Evolutionary conservation across 2,113 vertebrate species (phyloP).

Genomic region (Pantherophis guttatus): DNA sequence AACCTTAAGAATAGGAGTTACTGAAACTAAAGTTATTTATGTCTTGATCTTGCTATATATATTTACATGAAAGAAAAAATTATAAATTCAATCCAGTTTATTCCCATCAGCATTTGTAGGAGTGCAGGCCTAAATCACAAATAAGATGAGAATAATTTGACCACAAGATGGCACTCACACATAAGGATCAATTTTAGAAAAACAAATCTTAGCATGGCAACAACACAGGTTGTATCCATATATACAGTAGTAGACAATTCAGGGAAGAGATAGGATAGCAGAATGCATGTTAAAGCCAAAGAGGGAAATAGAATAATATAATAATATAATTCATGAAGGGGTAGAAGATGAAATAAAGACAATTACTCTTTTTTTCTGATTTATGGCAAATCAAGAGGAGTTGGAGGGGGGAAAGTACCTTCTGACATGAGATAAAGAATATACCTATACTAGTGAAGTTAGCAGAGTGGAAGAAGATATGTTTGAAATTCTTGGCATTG

Average conservation of each 20-base stretch:
- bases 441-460: background rate
- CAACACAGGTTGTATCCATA: background rate
- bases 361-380: background rate
- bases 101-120: background rate
- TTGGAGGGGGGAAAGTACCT: background rate
- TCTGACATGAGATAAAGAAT: background rate
- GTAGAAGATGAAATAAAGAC: background rate
- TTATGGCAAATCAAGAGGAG: background rate
- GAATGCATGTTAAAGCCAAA: background rate
- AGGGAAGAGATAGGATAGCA: background rate
- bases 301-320: background rate
- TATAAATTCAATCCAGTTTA: background rate
- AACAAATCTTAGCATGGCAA: background rate
- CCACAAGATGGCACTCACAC: conserved; percentile 12
- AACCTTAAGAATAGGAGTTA: background rate
- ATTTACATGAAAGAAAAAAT: background rate
- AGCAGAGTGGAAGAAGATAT: background rate
- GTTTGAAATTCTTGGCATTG: background rate
- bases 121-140: background rate
- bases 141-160: background rate
- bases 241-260: background rate
- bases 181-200: background rate
- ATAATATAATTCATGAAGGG: background rate
- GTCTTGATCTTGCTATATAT: background rate
- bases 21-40: background rate